Conservation (phyloP, 2,888 invertebrate species). For the Perdita meconis region DNA sequence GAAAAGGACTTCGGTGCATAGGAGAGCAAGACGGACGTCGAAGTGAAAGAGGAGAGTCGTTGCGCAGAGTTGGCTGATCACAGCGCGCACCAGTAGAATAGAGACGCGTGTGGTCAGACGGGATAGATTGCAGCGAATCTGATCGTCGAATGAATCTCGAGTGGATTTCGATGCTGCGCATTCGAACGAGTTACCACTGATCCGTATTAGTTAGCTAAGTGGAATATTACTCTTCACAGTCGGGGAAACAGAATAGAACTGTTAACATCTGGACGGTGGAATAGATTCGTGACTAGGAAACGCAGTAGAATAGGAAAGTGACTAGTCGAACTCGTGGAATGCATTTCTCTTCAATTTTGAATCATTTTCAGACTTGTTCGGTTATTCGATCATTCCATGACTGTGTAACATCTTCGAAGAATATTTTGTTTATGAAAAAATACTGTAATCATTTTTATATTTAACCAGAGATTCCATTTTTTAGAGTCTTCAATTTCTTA, state of each 20-base stretch:
- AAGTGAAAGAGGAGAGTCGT: too few species aligned
- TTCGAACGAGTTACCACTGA: not conserved
- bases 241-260: not conserved
- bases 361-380: not conserved
- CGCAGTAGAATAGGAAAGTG: slow-evolving; percentile 4
- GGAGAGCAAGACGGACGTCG: not conserved
- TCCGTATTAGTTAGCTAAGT: not conserved
- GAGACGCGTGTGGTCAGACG: not conserved
- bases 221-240: not conserved
- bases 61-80: not conserved
- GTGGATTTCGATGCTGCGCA: not conserved
- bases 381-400: not conserved
- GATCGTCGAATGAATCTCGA: too few species aligned
- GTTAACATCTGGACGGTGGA: not conserved
- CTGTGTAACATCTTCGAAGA: too few species aligned
- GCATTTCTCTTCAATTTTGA: not conserved
- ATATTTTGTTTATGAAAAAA: too few species aligned
- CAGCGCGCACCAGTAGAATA: not conserved
- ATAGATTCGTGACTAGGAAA: not conserved
- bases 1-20: not conserved
- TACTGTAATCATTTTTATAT: too few species aligned
- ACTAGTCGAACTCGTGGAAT: not conserved
- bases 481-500: too few species aligned
- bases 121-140: too few species aligned
- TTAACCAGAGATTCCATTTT: too few species aligned